phyloP scores from a whole-genome alignment of 2,888 invertebrate genomes.

The Eulithis prunata region DNA sequence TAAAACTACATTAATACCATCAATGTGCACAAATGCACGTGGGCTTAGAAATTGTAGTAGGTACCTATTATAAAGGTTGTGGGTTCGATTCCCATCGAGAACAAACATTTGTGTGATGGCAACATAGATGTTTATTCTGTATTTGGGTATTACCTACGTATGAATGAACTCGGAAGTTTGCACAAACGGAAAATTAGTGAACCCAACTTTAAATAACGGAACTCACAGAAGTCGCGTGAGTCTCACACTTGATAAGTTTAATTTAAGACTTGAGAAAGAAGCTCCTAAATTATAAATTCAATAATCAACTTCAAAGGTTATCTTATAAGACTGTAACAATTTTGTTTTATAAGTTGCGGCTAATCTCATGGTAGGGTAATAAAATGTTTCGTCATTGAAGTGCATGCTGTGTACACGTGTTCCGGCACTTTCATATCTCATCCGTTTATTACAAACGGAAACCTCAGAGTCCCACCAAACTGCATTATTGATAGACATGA shows the following conservation, averaged over 20 bases:
- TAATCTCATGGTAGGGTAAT: constrained; percentile 58
- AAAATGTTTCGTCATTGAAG: constrained; percentile 67
- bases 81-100: no score
- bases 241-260: background rate
- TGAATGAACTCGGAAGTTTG: no score
- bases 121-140: no score
- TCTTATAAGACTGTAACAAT: constrained; percentile 17
- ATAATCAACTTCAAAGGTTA: constrained; percentile 24
- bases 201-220: background rate
- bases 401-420: constrained; percentile 43
- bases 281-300: background rate
- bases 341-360: constrained; percentile 26
- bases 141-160: no score
- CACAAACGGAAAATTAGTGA: background rate
- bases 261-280: constrained; percentile 4
- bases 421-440: constrained; percentile 54
- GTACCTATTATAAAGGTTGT: no score
- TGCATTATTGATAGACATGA: constrained; percentile 72
- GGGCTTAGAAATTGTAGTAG: no score
- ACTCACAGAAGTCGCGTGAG: background rate
- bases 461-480: constrained; percentile 59
- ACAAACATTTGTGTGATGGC: no score
- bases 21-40: no score
- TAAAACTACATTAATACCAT: no score
- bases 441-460: constrained; percentile 78